Evolutionary conservation across 2,888 invertebrate species (phyloP).

Genomic region (Caenorhabditis parvicauda): DNA sequence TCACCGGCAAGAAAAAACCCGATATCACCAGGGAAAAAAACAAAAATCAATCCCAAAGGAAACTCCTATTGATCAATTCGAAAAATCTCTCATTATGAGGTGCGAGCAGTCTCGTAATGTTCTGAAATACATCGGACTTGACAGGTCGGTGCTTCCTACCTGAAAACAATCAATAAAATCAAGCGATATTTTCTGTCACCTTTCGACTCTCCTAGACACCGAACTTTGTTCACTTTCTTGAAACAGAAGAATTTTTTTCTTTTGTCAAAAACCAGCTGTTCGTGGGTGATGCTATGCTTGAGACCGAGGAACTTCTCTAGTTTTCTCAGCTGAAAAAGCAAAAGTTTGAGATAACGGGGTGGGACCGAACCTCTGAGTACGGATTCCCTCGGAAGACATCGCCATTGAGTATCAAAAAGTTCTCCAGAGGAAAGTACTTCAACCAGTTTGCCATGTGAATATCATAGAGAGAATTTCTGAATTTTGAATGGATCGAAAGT

Average conservation of each 20-base stretch:
- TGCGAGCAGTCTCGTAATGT: constrained; percentile 32
- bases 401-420: constrained; percentile 86
- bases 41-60: constrained; percentile 23
- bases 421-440: constrained; percentile 83
- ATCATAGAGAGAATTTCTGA: constrained; percentile 81
- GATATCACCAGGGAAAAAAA: constrained; percentile 5
- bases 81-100: constrained; percentile 52
- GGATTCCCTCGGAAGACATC: constrained; percentile 87
- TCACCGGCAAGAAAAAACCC: too few species aligned
- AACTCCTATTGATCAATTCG: constrained; percentile 38
- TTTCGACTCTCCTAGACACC: constrained; percentile 55
- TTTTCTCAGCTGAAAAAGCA: constrained; percentile 70
- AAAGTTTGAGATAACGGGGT: background rate
- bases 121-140: constrained; percentile 6
- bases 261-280: constrained; percentile 92
- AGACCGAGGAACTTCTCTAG: constrained; percentile 84
- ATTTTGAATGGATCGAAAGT: too few species aligned
- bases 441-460: constrained; percentile 87
- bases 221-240: constrained; percentile 17
- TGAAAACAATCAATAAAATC: constrained; percentile 1
- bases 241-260: constrained; percentile 92
- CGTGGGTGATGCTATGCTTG: constrained; percentile 73
- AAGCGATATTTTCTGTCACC: constrained; percentile 4
- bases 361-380: constrained; percentile 71
- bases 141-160: constrained; percentile 51